Conservation (phyloP, 2,797 vertebrate species). For the Nyctalus aviator region DNA sequence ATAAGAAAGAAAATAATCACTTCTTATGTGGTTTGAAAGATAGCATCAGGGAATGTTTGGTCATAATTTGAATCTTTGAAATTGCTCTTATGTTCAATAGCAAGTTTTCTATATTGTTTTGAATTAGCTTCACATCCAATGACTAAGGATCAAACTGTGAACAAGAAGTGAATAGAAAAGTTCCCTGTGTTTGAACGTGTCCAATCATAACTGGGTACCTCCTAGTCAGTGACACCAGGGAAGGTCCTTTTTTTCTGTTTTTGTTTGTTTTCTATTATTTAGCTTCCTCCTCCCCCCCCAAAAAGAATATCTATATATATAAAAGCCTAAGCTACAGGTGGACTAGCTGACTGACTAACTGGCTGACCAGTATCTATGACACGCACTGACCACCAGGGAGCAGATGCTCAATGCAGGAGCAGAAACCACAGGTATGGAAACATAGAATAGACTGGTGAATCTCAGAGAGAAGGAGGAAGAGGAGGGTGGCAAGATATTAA, state of each 20-base stretch:
- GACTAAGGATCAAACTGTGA: not conserved
- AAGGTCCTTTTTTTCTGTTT: not conserved
- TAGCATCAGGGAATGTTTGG: not conserved
- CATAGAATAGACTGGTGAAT: too few species aligned
- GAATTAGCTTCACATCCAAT: slow-evolving; percentile 5
- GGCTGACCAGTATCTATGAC: too few species aligned
- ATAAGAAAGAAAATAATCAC: slow-evolving; percentile 15
- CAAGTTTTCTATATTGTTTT: slow-evolving; percentile 4
- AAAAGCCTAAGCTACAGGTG: too few species aligned
- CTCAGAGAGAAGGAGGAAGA: too few species aligned
- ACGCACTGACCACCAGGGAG: too few species aligned
- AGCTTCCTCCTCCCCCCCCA: not conserved
- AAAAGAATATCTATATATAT: too few species aligned
- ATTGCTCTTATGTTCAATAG: not conserved
- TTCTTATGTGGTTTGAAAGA: slow-evolving; percentile 35
- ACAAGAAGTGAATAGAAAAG: slow-evolving; percentile 23
- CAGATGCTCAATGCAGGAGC: too few species aligned
- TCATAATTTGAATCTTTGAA: slow-evolving; percentile 33
- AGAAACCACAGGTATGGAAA: too few species aligned
- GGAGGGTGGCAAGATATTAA: too few species aligned
- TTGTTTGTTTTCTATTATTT: slow-evolving; percentile 2
- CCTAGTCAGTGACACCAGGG: not conserved
- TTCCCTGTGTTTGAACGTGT: not conserved
- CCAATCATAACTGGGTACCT: not conserved
- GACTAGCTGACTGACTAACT: too few species aligned